A percentile compares a stretch with the other conserved stretches of the same genome.
Conservation (phyloP, 2,888 invertebrate species). For the Aleiodes testaceus region DNA sequence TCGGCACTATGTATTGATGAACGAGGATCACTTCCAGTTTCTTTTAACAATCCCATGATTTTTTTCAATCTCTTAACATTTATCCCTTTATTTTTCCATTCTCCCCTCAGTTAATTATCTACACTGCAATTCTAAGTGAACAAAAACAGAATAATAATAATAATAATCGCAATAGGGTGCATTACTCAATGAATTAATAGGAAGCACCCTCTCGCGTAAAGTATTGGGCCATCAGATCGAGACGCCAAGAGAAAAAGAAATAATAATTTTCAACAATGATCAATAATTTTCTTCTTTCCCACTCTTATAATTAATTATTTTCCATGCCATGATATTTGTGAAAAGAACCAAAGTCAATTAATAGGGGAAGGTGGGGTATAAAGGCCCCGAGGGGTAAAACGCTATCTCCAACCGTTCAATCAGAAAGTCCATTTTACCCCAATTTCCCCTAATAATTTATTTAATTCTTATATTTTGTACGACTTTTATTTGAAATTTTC, state of each 20-base stretch:
- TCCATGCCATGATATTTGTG: too few species aligned
- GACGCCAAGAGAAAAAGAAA: background rate
- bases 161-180: background rate
- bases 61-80: background rate
- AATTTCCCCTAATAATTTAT: too few species aligned
- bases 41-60: slow-evolving; percentile 4
- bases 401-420: too few species aligned
- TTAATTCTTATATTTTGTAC: background rate
- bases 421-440: too few species aligned
- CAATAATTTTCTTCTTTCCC: background rate
- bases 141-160: background rate
- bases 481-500: background rate
- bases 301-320: background rate
- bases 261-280: background rate
- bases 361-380: too few species aligned
- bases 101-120: background rate
- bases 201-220: slow-evolving; percentile 10
- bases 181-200: background rate
- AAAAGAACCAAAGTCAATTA: too few species aligned
- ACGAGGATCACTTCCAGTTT: slow-evolving; percentile 21
- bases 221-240: background rate
- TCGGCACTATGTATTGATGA: slow-evolving; percentile 28
- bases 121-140: background rate
- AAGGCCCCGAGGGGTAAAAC: too few species aligned
- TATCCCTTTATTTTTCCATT: background rate